phyloP scores from a whole-genome alignment of 2,113 vertebrate genomes.

The Catharus minimus region DNA sequence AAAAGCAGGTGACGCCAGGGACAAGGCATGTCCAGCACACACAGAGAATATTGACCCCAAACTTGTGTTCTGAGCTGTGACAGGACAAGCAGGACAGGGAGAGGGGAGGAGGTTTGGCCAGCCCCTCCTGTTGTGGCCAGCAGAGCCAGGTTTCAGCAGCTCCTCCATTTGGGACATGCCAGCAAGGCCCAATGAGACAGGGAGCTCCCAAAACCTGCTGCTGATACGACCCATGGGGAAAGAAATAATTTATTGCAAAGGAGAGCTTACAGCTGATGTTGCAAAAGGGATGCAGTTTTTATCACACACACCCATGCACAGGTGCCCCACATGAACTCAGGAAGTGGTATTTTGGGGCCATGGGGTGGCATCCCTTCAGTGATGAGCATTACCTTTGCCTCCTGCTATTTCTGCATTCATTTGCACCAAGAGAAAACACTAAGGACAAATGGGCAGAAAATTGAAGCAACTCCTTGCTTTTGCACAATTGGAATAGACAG shows the following conservation, averaged over 20 bases:
- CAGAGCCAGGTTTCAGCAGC: background rate
- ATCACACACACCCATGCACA: background rate
- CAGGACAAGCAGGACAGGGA: rapidly evolving
- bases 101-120: rapidly evolving
- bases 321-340: rapidly evolving
- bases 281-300: background rate
- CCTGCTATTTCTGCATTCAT: constrained; percentile 3
- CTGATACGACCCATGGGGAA: background rate
- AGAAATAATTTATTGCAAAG: background rate
- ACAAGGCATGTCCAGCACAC: background rate
- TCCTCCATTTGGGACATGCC: rapidly evolving
- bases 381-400: background rate
- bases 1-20: background rate
- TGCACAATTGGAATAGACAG: background rate
- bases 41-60: background rate
- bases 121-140: rapidly evolving
- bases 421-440: background rate
- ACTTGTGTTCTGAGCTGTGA: background rate
- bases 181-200: background rate
- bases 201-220: background rate
- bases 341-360: background rate
- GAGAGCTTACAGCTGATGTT: background rate
- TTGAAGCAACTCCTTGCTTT: background rate
- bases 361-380: background rate
- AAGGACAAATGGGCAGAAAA: background rate